These are phyloP conservation scores for Priocnemis perturbator DNA, from an alignment of 2,888 invertebrate species.

Conservation along the genomic window DNA sequence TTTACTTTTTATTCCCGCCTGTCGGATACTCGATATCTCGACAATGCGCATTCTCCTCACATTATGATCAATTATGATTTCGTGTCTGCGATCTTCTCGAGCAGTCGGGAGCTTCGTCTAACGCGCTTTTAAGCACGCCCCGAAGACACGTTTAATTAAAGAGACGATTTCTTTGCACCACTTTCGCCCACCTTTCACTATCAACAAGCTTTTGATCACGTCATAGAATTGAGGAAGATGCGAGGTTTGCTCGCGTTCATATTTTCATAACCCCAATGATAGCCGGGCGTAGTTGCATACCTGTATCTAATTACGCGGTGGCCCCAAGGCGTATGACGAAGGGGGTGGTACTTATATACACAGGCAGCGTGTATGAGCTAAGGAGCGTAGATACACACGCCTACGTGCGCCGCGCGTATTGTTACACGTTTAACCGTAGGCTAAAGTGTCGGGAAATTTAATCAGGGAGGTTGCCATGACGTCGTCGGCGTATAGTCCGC, in stretches of 20 bases:
- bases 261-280: conserved; percentile 30
- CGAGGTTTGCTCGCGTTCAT: conserved; percentile 13
- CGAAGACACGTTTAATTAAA: not conserved
- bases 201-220: conserved; percentile 1
- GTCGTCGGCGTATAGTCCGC: not conserved
- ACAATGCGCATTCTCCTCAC: too few relatives aligned
- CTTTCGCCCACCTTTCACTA: too few relatives aligned
- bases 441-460: conserved; percentile 45
- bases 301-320: conserved; percentile 28
- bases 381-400: not conserved
- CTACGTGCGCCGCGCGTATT: conserved; percentile 7
- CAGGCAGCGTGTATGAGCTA: not conserved
- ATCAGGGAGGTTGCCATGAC: conserved; percentile 35
- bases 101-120: too few relatives aligned
- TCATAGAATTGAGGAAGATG: conserved; percentile 24
- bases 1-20: conserved; percentile 32
- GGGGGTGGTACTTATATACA: conserved; percentile 6
- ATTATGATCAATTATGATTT: too few relatives aligned
- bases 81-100: too few relatives aligned
- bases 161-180: too few relatives aligned
- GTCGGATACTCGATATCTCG: conserved; percentile 11
- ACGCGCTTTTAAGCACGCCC: conserved; percentile 31
- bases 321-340: conserved; percentile 1
- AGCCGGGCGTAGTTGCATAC: conserved; percentile 20
- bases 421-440: conserved; percentile 22